Conservation (phyloP, 2,797 vertebrate genomes). For the Vireo griseus region DNA sequence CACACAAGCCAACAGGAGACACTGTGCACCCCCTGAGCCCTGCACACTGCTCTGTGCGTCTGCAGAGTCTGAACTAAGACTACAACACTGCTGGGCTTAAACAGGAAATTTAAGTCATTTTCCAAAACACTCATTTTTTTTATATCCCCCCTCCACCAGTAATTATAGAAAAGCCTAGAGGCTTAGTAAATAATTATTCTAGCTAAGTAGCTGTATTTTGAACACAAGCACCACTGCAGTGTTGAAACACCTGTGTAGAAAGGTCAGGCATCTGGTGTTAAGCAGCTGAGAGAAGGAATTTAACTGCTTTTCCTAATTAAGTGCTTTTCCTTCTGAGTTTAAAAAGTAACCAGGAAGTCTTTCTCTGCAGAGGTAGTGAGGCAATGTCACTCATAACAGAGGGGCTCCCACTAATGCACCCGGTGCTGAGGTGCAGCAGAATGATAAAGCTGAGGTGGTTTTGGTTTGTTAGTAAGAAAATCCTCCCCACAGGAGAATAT, state of each 20-base stretch:
- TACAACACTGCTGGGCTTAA: neutral
- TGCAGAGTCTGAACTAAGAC: neutral
- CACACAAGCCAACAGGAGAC: neutral
- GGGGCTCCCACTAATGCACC: neutral
- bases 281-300: neutral
- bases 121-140: neutral
- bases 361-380: neutral
- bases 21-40: neutral
- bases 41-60: neutral
- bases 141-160: neutral
- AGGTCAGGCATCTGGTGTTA: neutral
- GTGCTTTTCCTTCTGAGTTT: neutral
- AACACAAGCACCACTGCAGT: neutral
- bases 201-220: neutral
- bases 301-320: neutral
- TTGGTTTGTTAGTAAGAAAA: neutral
- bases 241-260: neutral
- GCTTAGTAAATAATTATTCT: neutral
- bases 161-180: neutral
- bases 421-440: neutral
- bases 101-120: neutral
- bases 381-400: neutral
- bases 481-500: neutral
- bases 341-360: neutral
- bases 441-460: rapidly evolving